Evolutionary conservation across 2,113 vertebrate species (phyloP).

Genomic region (Pygoscelis antarcticus): DNA sequence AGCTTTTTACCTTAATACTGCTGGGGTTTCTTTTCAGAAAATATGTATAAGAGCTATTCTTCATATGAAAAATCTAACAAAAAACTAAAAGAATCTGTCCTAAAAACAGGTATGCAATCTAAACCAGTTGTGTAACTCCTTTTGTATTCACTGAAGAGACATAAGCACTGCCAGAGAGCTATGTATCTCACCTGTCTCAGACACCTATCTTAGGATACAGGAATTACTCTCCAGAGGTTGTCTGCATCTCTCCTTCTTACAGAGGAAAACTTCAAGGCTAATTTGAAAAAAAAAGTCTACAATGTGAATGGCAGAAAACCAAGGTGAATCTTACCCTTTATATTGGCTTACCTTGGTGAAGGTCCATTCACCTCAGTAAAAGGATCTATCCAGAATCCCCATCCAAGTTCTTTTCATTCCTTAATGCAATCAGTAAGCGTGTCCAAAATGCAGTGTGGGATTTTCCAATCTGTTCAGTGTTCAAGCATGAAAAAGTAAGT

Average conservation of each 20-base stretch:
- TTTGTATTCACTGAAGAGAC: not conserved
- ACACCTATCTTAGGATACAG: not conserved
- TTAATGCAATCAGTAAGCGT: not conserved
- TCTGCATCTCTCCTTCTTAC: not conserved
- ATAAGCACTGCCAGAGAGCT: not conserved
- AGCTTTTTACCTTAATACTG: not conserved
- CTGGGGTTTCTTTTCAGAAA: not conserved
- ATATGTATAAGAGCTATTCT: not conserved
- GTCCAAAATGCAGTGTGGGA: not conserved
- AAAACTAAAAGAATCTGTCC: not conserved
- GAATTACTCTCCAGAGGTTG: not conserved
- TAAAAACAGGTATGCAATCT: not conserved
- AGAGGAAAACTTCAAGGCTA: not conserved
- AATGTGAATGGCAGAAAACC: not conserved
- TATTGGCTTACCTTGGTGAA: not conserved
- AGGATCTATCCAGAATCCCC: not conserved
- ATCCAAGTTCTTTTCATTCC: not conserved
- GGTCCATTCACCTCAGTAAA: not conserved
- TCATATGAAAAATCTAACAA: not conserved
- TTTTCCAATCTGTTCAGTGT: slow-evolving; percentile 31
- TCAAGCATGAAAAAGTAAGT: not conserved
- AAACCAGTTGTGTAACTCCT: not conserved
- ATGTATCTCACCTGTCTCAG: not conserved
- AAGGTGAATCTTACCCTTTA: not conserved
- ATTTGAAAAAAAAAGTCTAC: fast-evolving